Conservation (phyloP, 2,888 invertebrate species). For the Eumerus sabulonum region DNA sequence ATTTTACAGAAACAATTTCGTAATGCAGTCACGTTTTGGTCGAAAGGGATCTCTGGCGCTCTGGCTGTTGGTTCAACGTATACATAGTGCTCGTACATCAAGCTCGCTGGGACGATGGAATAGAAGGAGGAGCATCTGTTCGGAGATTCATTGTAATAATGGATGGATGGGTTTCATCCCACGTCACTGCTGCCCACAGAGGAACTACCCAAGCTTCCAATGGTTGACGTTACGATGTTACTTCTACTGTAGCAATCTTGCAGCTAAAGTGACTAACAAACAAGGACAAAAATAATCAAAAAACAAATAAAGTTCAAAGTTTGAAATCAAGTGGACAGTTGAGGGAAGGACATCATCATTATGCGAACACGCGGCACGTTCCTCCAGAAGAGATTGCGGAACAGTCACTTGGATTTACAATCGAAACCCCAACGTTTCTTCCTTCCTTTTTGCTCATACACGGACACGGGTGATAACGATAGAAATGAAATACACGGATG, state of each 20-base stretch:
- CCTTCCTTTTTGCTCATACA: slow-evolving; percentile 5
- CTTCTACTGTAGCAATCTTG: slow-evolving; percentile 33
- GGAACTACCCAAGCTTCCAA: slow-evolving; percentile 1
- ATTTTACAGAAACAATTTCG: slow-evolving; percentile 62
- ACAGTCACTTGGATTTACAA: slow-evolving; percentile 46
- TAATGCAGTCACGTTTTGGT: slow-evolving; percentile 68
- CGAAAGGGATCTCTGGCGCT: slow-evolving; percentile 53
- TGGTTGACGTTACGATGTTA: slow-evolving; percentile 43
- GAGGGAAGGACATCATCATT: slow-evolving; percentile 57
- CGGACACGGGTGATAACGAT: too few species aligned
- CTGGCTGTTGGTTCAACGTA: slow-evolving; percentile 9
- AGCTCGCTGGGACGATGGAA: too few species aligned
- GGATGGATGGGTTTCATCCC: slow-evolving; percentile 28
- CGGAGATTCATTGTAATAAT: slow-evolving; percentile 56
- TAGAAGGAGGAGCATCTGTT: slow-evolving; percentile 31
- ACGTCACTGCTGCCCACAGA: not conserved
- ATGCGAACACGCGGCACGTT: slow-evolving; percentile 50
- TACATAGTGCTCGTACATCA: too few species aligned
- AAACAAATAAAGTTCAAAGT: slow-evolving; percentile 50
- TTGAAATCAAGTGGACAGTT: slow-evolving; percentile 58
- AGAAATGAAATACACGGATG: too few species aligned
- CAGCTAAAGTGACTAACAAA: not conserved
- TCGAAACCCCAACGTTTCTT: slow-evolving; percentile 35
- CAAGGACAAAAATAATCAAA: not conserved
- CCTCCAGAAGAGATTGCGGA: slow-evolving; percentile 34